These are phyloP conservation scores for Drosophila pullipes DNA, from an alignment of 2,888 invertebrate species.

Conservation along the genomic window DNA sequence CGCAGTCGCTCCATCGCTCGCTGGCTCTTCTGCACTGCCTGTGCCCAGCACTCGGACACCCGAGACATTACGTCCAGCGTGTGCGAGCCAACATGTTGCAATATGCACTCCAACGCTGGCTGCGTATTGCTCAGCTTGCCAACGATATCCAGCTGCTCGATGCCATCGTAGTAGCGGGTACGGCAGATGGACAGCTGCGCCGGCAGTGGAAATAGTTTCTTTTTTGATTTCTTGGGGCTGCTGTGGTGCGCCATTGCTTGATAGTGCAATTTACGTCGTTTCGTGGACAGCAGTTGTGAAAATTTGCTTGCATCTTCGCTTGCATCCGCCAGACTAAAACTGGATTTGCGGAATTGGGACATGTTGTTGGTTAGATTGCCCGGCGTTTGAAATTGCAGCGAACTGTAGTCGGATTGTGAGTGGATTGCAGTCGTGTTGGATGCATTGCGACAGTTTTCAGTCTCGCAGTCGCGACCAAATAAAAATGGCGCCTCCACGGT, in stretches of 20 bases:
- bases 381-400: conserved; percentile 60
- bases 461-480: conserved; percentile 54
- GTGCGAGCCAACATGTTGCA: conserved; percentile 45
- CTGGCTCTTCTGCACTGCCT: conserved; percentile 45
- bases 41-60: conserved; percentile 60
- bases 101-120: conserved; percentile 65
- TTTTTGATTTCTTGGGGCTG: conserved; percentile 74
- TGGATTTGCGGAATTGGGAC: conserved; percentile 32
- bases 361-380: conserved; percentile 9
- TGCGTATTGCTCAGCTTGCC: conserved; percentile 51
- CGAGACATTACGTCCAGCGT: conserved; percentile 68
- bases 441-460: conserved; percentile 68
- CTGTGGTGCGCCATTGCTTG: conserved; percentile 45
- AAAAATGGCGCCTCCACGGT: conserved; percentile 77
- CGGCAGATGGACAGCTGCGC: conserved; percentile 21
- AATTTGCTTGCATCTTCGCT: conserved; percentile 37
- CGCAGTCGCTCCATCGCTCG: conserved; percentile 54
- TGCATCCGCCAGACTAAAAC: conserved; percentile 20
- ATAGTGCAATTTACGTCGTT: conserved; percentile 55
- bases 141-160: conserved; percentile 65
- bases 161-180: conserved; percentile 62
- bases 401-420: conserved; percentile 24
- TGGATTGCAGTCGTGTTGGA: conserved; percentile 36
- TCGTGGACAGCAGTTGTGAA: conserved; percentile 37
- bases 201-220: conserved; percentile 59